phyloP scores from a whole-genome alignment of 2,888 invertebrate genomes.

The Piscicola geometra region DNA sequence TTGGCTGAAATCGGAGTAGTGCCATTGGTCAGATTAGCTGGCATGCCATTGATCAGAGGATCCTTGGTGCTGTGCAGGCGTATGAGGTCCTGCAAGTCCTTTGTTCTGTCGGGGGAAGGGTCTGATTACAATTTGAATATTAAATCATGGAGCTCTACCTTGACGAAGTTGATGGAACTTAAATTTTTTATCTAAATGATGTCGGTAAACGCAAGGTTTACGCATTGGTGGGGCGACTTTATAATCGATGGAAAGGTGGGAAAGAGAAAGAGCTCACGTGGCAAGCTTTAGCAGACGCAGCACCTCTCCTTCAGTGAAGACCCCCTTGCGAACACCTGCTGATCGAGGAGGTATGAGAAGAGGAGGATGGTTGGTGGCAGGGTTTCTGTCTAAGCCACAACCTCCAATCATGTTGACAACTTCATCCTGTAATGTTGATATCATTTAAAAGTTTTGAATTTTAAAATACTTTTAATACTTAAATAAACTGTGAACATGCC shows the following conservation, averaged over 20 bases:
- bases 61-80: neutral
- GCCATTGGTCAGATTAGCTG: neutral
- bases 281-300: neutral
- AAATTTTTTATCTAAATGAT: too few relatives aligned
- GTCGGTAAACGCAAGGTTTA: too few relatives aligned
- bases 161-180: too few relatives aligned
- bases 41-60: neutral
- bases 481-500: too few relatives aligned
- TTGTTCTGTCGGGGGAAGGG: neutral
- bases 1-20: neutral
- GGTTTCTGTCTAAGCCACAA: neutral
- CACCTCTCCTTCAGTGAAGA: conserved; percentile 3
- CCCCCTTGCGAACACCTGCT: neutral
- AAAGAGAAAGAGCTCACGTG: neutral
- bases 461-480: too few relatives aligned
- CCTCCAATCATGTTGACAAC: conserved; percentile 3
- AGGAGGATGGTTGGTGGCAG: neutral
- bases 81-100: neutral
- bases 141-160: too few relatives aligned
- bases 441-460: too few relatives aligned
- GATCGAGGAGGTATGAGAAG: neutral
- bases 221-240: too few relatives aligned
- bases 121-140: too few relatives aligned
- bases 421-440: neutral
- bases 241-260: too few relatives aligned